These are phyloP conservation scores for Lanius collurio DNA, from an alignment of 2,113 vertebrate genomes.

Conservation along the genomic window DNA sequence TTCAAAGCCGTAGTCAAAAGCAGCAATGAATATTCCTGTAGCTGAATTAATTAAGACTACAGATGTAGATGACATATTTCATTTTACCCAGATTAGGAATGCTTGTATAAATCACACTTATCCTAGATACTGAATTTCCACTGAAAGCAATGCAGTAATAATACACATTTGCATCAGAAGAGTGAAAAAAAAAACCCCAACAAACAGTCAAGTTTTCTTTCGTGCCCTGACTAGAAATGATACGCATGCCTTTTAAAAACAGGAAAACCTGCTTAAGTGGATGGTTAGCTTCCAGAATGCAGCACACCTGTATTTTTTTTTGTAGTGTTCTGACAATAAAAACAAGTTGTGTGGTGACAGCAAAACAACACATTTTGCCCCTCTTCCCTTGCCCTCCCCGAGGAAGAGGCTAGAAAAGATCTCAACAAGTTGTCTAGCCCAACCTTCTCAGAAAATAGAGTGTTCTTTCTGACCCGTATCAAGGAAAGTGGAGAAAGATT, in stretches of 20 bases:
- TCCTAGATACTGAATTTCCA: not conserved
- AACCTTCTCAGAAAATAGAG: not conserved
- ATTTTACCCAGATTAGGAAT: not conserved
- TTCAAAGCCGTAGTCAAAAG: not conserved
- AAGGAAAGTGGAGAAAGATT: not conserved
- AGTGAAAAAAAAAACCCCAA: not conserved
- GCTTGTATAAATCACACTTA: not conserved
- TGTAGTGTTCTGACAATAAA: not conserved
- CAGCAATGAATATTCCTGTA: not conserved
- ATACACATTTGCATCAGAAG: not conserved
- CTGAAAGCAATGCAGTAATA: not conserved
- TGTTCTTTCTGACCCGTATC: not conserved
- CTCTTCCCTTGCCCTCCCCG: not conserved
- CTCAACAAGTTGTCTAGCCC: not conserved
- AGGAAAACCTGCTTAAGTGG: not conserved
- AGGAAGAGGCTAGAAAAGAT: not conserved
- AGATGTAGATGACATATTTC: not conserved
- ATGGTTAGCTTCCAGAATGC: not conserved
- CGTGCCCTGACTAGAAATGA: not conserved
- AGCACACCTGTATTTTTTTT: not conserved
- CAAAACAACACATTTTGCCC: not conserved
- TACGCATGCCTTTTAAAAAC: fast-evolving
- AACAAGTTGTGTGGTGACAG: not conserved
- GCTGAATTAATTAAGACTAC: not conserved
- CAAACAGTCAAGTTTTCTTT: not conserved